phyloP scores from a whole-genome alignment of 2,888 invertebrate species.

The Orthosia incerta region DNA sequence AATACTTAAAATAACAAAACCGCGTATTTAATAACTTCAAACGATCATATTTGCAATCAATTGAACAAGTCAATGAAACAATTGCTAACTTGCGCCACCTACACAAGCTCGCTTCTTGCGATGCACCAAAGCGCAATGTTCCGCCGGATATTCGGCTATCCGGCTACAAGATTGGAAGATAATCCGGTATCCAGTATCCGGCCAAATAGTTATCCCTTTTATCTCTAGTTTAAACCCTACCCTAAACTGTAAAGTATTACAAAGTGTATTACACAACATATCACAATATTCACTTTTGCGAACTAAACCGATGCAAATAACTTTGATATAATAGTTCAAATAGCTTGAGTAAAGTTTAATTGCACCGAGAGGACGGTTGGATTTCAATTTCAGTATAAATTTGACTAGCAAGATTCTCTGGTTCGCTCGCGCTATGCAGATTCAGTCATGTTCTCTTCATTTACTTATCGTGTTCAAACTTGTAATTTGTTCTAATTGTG shows the following conservation, averaged over 20 bases:
- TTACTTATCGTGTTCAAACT: constrained; percentile 33
- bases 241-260: not conserved
- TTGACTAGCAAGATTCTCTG: constrained; percentile 44
- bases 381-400: constrained; percentile 65
- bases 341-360: constrained; percentile 67
- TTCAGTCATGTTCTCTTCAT: constrained; percentile 18
- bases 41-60: too few relatives aligned
- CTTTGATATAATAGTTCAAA: constrained; percentile 62
- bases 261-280: constrained; percentile 12
- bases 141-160: too few relatives aligned
- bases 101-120: too few relatives aligned
- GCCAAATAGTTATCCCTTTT: too few relatives aligned
- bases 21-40: too few relatives aligned
- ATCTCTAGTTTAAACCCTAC: not conserved
- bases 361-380: constrained; percentile 55
- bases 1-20: too few relatives aligned
- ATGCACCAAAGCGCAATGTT: too few relatives aligned
- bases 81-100: too few relatives aligned
- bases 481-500: constrained; percentile 28
- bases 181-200: too few relatives aligned
- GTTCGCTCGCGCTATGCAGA: constrained; percentile 34
- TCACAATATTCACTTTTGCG: constrained; percentile 23
- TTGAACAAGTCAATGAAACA: too few relatives aligned
- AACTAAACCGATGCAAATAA: constrained; percentile 47
- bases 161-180: too few relatives aligned